Evolutionary conservation across 2,888 invertebrate species (phyloP), one percentile per base, ranked within the genome.

Genomic region (Nomada ruficornis): DNA sequence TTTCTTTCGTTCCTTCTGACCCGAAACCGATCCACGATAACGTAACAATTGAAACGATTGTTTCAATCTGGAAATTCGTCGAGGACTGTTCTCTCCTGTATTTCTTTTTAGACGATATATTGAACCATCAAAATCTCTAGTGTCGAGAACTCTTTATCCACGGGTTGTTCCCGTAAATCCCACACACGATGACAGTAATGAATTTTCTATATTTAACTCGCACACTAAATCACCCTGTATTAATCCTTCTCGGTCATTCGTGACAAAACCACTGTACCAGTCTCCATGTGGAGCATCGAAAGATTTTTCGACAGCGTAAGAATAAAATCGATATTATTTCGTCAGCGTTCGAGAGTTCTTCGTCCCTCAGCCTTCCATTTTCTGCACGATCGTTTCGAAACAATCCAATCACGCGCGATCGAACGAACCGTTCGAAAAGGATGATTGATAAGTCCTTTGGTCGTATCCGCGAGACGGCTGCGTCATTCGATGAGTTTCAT

Each of bases 401-500:
- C 65, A 55, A 79, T 74, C 69, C 81, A 82, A 82, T 82, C 81
- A 75, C 64, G 44, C 23, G 15, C 65, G 74, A 79, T 79, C 26
- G 69, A 79, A n/a, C 72, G 65, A 15, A 52, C 52, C 65, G 47
- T 69, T 65, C 73, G 73, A 74, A 78, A 73, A 74, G 71, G 65
- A 79, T 79, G 81, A 82, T 79, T 60, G 81, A 81, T 81, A 79
- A 65, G 79, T 79, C 62, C 67, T 72, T 64, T 78, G 59, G 62
- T 47, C 23, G 36, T 65, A 54, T 54, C 9, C n/a, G 20, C 50
- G 67, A 52, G 57, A 67, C 44, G 79, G 80, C 85, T 76, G 80
- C 82, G 86, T 83, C 85, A 83, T 80, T 77, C 50, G 44, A 44
- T 44, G 57, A 72, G 86, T 78, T 76, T 86, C 85, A 60, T 82